Base-by-base conservation (phyloP, 2,888 invertebrate species). In the Gymnoscelis rufifasciata region DNA sequence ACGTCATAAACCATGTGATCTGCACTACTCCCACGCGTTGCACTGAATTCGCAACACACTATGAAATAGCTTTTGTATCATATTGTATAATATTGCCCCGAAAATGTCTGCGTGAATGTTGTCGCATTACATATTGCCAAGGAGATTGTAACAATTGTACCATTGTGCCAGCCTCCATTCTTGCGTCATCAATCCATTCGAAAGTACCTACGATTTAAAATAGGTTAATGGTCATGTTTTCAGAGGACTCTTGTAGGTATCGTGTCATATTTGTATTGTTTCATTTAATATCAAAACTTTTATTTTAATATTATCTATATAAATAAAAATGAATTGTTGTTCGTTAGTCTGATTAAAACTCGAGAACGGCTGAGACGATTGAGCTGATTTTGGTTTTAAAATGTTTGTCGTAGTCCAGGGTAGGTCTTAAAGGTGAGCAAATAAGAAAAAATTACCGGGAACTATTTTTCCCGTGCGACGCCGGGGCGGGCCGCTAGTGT, bases 171-270 rank as follows among this genome's bases (percentile, higher is more conserved):
- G 77, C 70, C 68, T 73, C 66, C 63, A 62, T 64, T 59, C 66
- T 74, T 71, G 66, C 73, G 74, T 78, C 80, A 80, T 74, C 71
- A 69, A 70, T 75, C 71, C 72, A 68, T 79, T 72, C 67, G 69
- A 74, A 79, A 81, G 72, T 76, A 70, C 19, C 19, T 19, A 19
- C 76, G 70, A 81, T 83, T 78, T 78, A 78, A 81, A 82, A 78
- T 83, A 74, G 83, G 83, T 76, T 81, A 83, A 79, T 71, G 74
- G 66, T 62, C 60, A 56, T 68, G 71, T 75, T 78, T 79, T 78
- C 68, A 62, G 66, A 76, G 73, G 66, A 71, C 66, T 68, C 68
- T 68, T 14, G 65, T 65, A 19, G 19, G 5, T 19, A 19, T 19
- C 19, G 19, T n/a, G n/a, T 19, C 19, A 19, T 19, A 19, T 19